A percentile compares a stretch with the other conserved stretches of the same genome.
Conservation (phyloP, 2,888 invertebrate species). For the Pollenia angustigena region DNA sequence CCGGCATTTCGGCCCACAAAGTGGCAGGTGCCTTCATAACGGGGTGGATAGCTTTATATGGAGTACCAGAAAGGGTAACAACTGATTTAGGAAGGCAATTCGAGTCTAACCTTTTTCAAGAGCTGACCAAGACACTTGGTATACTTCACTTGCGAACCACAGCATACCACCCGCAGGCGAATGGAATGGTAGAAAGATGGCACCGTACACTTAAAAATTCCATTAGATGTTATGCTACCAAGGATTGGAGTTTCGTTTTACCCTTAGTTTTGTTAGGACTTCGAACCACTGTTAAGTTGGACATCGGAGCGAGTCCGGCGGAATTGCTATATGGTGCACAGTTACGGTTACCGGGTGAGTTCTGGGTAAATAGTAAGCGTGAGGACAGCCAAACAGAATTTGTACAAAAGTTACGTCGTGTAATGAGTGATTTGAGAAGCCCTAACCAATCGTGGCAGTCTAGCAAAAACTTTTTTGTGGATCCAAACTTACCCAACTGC, state of each 20-base stretch:
- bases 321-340: conserved; percentile 78
- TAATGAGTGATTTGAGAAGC: conserved; percentile 21
- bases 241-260: conserved; percentile 61
- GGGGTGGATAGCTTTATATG: not conserved
- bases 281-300: conserved; percentile 69
- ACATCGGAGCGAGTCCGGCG: conserved; percentile 76
- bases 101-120: not conserved
- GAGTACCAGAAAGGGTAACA: not conserved
- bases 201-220: conserved; percentile 70
- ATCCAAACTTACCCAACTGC: conserved; percentile 41
- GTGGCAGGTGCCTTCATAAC: no score
- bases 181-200: conserved; percentile 63
- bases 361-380: conserved; percentile 11
- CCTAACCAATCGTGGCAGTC: not conserved
- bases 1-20: no score
- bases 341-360: conserved; percentile 72
- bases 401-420: conserved; percentile 24
- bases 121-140: not conserved
- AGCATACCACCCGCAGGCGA: no score
- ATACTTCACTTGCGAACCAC: no score
- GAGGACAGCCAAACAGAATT: conserved; percentile 42
- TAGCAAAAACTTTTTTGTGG: conserved; percentile 27
- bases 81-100: not conserved
- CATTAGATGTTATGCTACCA: conserved; percentile 63
- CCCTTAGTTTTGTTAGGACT: conserved; percentile 64